These are phyloP conservation scores for Agonopterix alstromeriana DNA, from an alignment of 2,888 invertebrate genomes.

Conservation along the genomic window DNA sequence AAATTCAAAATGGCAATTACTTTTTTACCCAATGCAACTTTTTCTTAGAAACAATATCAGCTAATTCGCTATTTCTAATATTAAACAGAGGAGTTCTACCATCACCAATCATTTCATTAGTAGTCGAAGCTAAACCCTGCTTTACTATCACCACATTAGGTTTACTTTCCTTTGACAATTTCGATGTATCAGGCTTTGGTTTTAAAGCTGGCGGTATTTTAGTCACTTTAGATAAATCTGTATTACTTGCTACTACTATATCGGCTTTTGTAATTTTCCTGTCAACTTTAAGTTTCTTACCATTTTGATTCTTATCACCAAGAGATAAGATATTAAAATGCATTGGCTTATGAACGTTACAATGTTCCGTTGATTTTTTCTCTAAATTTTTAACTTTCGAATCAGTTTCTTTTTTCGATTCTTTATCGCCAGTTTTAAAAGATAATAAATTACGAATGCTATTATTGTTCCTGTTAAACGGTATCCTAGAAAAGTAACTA, in stretches of 20 bases:
- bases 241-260: conserved; percentile 37
- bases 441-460: not conserved
- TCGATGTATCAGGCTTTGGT: conserved; percentile 1
- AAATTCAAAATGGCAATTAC: too few relatives aligned
- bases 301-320: conserved; percentile 12
- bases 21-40: too few relatives aligned
- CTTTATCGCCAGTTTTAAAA: not conserved
- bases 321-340: conserved; percentile 15
- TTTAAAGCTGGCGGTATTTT: not conserved
- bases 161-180: conserved; percentile 21
- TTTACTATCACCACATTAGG: conserved; percentile 74
- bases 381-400: conserved; percentile 4
- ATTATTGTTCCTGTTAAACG: not conserved
- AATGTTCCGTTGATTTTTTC: not conserved
- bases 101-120: conserved; percentile 67
- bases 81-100: conserved; percentile 38
- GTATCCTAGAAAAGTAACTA: not conserved
- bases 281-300: conserved; percentile 28
- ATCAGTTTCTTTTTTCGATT: not conserved
- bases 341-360: conserved; percentile 7
- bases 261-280: conserved; percentile 56
- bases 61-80: conserved; percentile 23
- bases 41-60: conserved; percentile 17
- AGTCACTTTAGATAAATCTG: conserved; percentile 14
- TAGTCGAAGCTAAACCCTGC: conserved; percentile 79